phyloP scores from a whole-genome alignment of 2,888 invertebrate species.

The Drosophila longiperda region DNA sequence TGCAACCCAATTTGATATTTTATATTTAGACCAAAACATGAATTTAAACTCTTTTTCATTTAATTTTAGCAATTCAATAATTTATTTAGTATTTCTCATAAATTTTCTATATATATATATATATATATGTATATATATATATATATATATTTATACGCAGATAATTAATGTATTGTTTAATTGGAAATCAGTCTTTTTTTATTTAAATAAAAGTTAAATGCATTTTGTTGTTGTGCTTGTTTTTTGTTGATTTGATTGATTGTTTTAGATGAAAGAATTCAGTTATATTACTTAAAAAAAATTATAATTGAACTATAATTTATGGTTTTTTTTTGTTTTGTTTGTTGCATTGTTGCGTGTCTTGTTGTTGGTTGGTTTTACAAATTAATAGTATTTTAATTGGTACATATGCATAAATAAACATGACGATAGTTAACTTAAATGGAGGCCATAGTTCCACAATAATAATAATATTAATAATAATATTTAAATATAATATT shows the following conservation, averaged over 20 bases:
- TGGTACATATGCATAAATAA: slow-evolving; percentile 45
- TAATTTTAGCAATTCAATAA: slow-evolving; percentile 75
- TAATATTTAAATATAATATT: slow-evolving; percentile 29
- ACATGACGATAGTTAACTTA: slow-evolving; percentile 46
- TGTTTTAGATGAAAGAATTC: slow-evolving; percentile 28
- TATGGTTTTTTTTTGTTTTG: slow-evolving; percentile 30
- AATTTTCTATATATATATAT: slow-evolving; percentile 64
- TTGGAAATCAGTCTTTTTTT: slow-evolving; percentile 85
- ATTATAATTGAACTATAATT: slow-evolving; percentile 66
- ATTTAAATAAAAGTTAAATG: slow-evolving; percentile 82
- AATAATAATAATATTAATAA: slow-evolving; percentile 14
- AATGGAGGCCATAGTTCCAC: slow-evolving; percentile 32
- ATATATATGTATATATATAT: slow-evolving; percentile 46
- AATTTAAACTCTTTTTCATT: not conserved
- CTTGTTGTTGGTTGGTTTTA: slow-evolving; percentile 60
- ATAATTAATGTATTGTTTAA: slow-evolving; percentile 81
- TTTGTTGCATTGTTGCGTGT: slow-evolving; percentile 73
- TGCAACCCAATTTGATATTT: not conserved
- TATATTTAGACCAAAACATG: not conserved
- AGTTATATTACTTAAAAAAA: slow-evolving; percentile 18
- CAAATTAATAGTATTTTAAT: slow-evolving; percentile 49
- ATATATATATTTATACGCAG: slow-evolving; percentile 63
- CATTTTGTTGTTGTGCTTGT: slow-evolving; percentile 63
- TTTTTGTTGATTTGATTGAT: slow-evolving; percentile 43
- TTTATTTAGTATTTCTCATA: slow-evolving; percentile 77